Conservation (phyloP, 23 tunicate genomes). For the Oikopleura vanhoeffeni region DNA sequence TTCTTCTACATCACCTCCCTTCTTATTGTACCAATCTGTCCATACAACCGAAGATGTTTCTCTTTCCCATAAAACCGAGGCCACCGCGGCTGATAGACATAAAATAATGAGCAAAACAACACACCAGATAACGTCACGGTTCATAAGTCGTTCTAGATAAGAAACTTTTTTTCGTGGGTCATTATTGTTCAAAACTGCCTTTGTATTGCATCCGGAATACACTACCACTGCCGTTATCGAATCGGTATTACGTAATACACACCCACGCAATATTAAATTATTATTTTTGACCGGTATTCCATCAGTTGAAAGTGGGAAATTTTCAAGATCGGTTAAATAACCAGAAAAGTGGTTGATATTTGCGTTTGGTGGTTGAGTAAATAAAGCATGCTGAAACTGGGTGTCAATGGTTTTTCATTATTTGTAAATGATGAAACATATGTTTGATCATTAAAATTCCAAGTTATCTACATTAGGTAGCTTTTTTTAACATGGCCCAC, state of each 20-base stretch:
- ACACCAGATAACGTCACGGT: constrained; percentile 78
- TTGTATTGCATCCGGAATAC: constrained; percentile 93
- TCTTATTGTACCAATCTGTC: constrained; percentile 39
- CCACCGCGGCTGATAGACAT: constrained; percentile 63
- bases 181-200: constrained; percentile 88
- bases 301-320: constrained; percentile 18
- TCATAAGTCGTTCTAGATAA: constrained; percentile 57
- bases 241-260: constrained; percentile 84
- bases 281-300: constrained; percentile 47
- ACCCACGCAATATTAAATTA: constrained; percentile 64
- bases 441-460: too few relatives aligned
- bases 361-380: constrained; percentile 70
- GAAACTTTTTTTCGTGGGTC: constrained; percentile 46
- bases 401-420: not conserved
- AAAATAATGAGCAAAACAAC: constrained; percentile 47
- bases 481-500: too few relatives aligned
- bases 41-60: constrained; percentile 21
- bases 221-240: constrained; percentile 73
- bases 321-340: not conserved
- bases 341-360: constrained; percentile 65
- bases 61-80: constrained; percentile 60
- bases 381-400: constrained; percentile 24
- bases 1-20: constrained; percentile 19
- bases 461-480: too few relatives aligned
- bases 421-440: not conserved